Evolutionary conservation across 2,113 vertebrate species (phyloP), one percentile per base, ranked within the genome.

Genomic region (Thalassoma bifasciatum): DNA sequence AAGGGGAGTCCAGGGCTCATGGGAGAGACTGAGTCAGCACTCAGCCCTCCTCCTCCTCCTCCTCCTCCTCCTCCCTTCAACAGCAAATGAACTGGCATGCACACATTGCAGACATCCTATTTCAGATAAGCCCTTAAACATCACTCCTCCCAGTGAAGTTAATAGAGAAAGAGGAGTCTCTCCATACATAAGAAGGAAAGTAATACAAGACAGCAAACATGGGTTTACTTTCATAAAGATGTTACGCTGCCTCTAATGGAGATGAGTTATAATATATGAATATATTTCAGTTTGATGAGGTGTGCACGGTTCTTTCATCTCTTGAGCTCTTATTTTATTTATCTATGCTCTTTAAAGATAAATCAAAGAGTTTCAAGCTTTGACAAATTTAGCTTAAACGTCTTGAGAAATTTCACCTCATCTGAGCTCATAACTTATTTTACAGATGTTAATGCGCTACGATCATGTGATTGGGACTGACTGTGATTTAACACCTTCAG

Each of bases 11-110:
- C 47, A 71, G 72, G 72, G 59, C 75, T 73, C 77, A 67, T 59
- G 83, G 58, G 40, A 75, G 26, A 34, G 52, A 53, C 72, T 86
- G 82, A 87, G 72, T 88, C 84, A 85, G 84, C 80, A 84, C 73
- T 37, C 59, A 44, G 37, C 44, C 30, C 19, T 38, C 14, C 8
- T 44, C 40, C n/a, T 62, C 59, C 40, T 59, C 49, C 12, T 37
- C 30, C 47, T n/a, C n/a, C 4, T 17, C 30, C 16, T 66, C 47
- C 26, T 77, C 34, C 61, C 72, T 63, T 82, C 78, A 57, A 34
- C 65, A 59, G 44, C 34, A 57, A 8, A 52, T 11, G 10, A 72
- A 59, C 64, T 44, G 65, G 30, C 6, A 6, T 19, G 11, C 47
- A 50, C 38, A 73, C 74, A 59, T 54, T 76, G 26, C 17, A 51